Evolutionary conservation across 2,888 invertebrate species (phyloP), one percentile per base, ranked within the genome.

Genomic region (Entomobrya multifasciata): DNA sequence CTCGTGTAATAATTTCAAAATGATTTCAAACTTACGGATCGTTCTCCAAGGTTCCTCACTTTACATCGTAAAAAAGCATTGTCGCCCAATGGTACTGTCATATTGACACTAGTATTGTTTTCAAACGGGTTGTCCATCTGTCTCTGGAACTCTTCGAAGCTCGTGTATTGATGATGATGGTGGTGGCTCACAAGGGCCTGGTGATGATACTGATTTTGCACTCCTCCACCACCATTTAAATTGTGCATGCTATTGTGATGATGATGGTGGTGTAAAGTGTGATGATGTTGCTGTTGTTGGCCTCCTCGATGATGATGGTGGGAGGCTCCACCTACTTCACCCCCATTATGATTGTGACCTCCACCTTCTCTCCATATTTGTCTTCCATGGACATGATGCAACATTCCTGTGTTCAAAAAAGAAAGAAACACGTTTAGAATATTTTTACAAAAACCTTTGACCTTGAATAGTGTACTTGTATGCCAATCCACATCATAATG

Each of bases 21-120:
- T n/a, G n/a, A n/a, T n/a, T n/a, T n/a, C n/a, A n/a, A 1, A 52
- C 94, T 93, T 91, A 95, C 95, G 91, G 95, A 95, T 92, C 96
- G 93, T 92, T 96, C 96, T 91, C 95, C 95, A 90, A 95, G 94
- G 93, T 95, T 94, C 83, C 95, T 94, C 92, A 96, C 96, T 92
- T 95, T 95, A 93, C 96, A 96, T 93, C 96, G 96, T 91, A 96
- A 94, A 93, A 95, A 96, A 89, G 96, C 96, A 62, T 95, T 95
- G 78, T 95, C 95, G 70, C 96, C 96, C 88, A 96, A 94, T 93
- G 96, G 96, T 91, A 95, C 96, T 70, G 96, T 95, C 90, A 96
- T 94, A 92, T 96, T 96, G 91, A 95, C 95, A 89, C 95, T 94
- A 82, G 96, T 96, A 93, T 95, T 95, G 94, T 96, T 96, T 93